Evolutionary conservation across 53 echinoderm and acorn worm genomes (phyloP), one percentile per base, ranked within the genome.

Genomic region (Crossaster papposus): DNA sequence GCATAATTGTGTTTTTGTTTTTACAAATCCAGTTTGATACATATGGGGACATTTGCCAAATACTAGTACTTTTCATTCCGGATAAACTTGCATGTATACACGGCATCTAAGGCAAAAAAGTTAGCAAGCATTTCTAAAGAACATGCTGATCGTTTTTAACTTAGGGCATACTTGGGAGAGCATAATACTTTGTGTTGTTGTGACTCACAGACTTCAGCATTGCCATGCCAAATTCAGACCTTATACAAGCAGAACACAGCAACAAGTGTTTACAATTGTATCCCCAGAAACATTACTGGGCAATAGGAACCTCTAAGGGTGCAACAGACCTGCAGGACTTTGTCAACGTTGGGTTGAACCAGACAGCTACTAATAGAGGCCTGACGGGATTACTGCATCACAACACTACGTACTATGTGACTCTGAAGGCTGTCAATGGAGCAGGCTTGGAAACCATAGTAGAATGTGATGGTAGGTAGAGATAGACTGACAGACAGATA

Each of bases 371-470:
- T 14, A 93, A 90, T 24, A 78, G 54, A 23, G 36, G 51, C 34
- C 62, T 90, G 2, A 30, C 36, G 14, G 93, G 93, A 51, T 12
- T 51, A 35, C 76, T 93, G 51, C 75, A 89, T 20, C 85, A 93
- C 81, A 90, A 90, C 31, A 78, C 65, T 14, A 74, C 80, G 14
- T 93, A 93, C 89, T 93, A 86, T 30, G 90, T 93, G 32, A 93
- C 93, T 14, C 71, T 93, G 24, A 79, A 74, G 51, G 86, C 64
- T 23, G 26, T 90, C 58, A 93, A 93, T 78, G 84, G 84, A 55
- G 93, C 93, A 8, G 93, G 93, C 30, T 70, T 93, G 32, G 65
- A 76, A 54, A 93, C 77, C 31, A 6, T 80, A 14, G 31, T 64
- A 38, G 82, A 89, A 80, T 82, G 62, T 64, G 65, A 85, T 72